Conservation (phyloP, 2,888 invertebrate species). For the Taenaris catops region DNA sequence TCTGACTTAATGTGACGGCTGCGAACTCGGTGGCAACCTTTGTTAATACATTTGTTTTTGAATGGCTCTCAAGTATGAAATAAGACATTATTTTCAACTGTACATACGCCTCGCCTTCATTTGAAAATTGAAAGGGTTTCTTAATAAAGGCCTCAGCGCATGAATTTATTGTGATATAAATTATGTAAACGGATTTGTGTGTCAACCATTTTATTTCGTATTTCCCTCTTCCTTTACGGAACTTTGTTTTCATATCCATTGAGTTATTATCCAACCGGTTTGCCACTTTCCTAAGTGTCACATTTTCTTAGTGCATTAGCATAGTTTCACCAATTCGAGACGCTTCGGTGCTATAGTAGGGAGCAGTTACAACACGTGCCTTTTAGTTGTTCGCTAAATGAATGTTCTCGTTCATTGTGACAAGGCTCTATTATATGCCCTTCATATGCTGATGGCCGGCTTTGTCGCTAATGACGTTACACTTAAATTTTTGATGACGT, state of each 20-base stretch:
- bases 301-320: conserved; percentile 31
- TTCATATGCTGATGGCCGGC: conserved; percentile 31
- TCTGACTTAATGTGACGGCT: conserved; percentile 44
- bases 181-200: too few relatives aligned
- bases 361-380: conserved; percentile 42
- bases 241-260: conserved; percentile 11
- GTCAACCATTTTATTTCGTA: conserved; percentile 1
- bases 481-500: conserved; percentile 4
- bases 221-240: conserved; percentile 3
- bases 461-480: conserved; percentile 7
- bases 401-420: conserved; percentile 43
- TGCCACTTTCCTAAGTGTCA: conserved; percentile 34
- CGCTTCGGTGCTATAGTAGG: conserved; percentile 38
- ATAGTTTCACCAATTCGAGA: conserved; percentile 63
- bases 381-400: conserved; percentile 65
- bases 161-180: too few relatives aligned
- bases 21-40: conserved; percentile 40
- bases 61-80: conserved; percentile 15
- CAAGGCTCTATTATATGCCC: conserved; percentile 51
- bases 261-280: conserved; percentile 23
- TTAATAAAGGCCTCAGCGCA: too few relatives aligned
- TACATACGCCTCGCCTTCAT: background rate
- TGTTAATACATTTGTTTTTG: conserved; percentile 32
- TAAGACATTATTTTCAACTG: conserved; percentile 16
- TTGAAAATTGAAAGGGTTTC: background rate